Percentiles rank a stretch among this genome's conserved stretches.
Evolutionary conservation across 2,888 invertebrate genomes (phyloP).

Genomic region (Lochmaea capreae): DNA sequence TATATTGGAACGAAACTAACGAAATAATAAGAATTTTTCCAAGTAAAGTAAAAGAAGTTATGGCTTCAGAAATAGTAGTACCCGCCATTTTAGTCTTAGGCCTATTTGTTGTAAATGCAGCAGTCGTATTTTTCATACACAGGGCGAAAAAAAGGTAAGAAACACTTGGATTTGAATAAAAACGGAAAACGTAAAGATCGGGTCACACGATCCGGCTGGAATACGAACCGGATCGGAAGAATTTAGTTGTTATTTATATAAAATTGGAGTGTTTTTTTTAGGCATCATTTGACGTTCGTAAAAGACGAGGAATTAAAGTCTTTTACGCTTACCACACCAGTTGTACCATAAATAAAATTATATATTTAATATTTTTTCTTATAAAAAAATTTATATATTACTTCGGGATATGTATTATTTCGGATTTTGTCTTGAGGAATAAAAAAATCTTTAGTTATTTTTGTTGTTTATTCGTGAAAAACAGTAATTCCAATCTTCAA

Average conservation of each 20-base stretch:
- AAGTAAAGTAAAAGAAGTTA: slow-evolving; percentile 14
- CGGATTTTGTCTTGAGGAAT: background rate
- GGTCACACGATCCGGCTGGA: background rate
- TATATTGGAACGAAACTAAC: slow-evolving; percentile 39
- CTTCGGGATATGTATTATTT: slow-evolving; percentile 19
- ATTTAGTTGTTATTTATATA: background rate
- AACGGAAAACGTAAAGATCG: background rate
- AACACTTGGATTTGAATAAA: too few relatives aligned
- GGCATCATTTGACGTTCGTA: slow-evolving; percentile 51
- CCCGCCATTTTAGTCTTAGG: slow-evolving; percentile 78
- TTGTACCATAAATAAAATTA: slow-evolving; percentile 21
- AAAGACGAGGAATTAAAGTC: slow-evolving; percentile 64
- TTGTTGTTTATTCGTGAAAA: background rate
- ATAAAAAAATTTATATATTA: slow-evolving; percentile 17
- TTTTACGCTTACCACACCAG: slow-evolving; percentile 44
- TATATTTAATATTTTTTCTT: slow-evolving; percentile 17
- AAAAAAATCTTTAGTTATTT: background rate
- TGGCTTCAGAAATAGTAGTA: slow-evolving; percentile 68
- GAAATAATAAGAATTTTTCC: slow-evolving; percentile 28
- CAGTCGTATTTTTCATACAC: slow-evolving; percentile 80
- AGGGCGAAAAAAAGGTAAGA: slow-evolving; percentile 76
- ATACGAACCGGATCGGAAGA: background rate
- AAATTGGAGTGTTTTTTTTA: slow-evolving; percentile 36
- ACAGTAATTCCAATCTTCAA: background rate
- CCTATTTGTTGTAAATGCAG: slow-evolving; percentile 78